A percentile compares a stretch with the other conserved stretches of the same genome.
Evolutionary conservation across 1,140 invertebrate genomes (phyloP).

Genomic region (Drosophila takahashii): DNA sequence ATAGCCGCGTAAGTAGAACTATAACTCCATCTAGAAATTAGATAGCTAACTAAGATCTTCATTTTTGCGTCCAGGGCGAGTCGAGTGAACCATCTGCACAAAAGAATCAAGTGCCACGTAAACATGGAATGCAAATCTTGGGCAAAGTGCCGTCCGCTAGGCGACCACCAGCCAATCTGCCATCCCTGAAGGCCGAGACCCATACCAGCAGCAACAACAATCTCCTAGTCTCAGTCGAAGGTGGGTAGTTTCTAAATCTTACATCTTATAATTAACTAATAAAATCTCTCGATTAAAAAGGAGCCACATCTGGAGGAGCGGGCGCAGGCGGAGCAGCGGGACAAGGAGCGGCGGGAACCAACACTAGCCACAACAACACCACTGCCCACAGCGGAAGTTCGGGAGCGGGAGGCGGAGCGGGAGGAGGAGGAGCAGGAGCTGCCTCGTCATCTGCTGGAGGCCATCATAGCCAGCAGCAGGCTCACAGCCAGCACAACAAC

Average conservation of each 20-base stretch:
- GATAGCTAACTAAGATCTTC: too few relatives aligned
- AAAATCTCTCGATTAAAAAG: conserved; percentile 7
- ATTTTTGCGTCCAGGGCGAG: conserved; percentile 89
- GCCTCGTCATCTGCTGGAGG: conserved; percentile 23
- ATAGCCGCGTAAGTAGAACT: conserved; percentile 89
- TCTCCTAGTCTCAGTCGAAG: conserved; percentile 81
- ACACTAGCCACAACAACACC: conserved; percentile 56
- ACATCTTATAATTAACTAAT: not conserved
- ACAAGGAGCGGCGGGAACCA: conserved; percentile 41
- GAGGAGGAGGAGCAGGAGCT: conserved; percentile 32
- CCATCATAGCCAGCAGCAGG: conserved; percentile 43
- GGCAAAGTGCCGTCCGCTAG: conserved; percentile 98
- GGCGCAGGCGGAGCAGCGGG: conserved; percentile 38
- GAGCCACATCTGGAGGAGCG: conserved; percentile 43
- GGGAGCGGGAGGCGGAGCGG: conserved; percentile 31
- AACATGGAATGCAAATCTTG: conserved; percentile 99
- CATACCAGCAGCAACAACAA: conserved; percentile 85
- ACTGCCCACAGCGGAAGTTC: conserved; percentile 52
- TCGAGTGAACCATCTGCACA: conserved; percentile 93
- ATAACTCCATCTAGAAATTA: not conserved
- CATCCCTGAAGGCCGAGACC: conserved; percentile 97
- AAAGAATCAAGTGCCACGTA: conserved; percentile 94
- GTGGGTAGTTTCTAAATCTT: conserved; percentile 22
- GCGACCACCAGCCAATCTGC: conserved; percentile 97
- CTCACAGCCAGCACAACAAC: conserved; percentile 40